Conservation (phyloP, 2,797 vertebrate species). For the Sardinella longiceps region DNA sequence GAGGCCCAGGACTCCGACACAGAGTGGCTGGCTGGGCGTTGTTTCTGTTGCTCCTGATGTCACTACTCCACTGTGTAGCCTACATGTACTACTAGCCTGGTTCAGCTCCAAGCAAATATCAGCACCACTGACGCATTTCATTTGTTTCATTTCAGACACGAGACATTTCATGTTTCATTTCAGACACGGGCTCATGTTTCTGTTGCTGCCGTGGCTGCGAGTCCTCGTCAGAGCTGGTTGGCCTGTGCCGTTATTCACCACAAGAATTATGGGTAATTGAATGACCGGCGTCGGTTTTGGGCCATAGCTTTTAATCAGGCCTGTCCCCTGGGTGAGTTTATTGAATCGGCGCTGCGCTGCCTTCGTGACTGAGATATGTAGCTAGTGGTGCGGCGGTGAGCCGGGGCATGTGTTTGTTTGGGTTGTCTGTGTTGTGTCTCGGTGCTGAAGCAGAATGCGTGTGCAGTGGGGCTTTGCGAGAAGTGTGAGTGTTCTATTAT, state of each 20-base stretch:
- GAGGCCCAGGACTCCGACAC: background rate
- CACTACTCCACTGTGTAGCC: background rate
- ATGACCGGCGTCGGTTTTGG: background rate
- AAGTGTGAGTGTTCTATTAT: background rate
- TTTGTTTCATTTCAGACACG: background rate
- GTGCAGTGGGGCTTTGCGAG: background rate
- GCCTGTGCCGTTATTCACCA: background rate
- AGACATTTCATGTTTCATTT: background rate
- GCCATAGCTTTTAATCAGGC: background rate
- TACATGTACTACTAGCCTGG: background rate
- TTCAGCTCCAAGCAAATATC: background rate
- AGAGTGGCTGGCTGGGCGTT: background rate
- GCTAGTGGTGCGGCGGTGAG: background rate
- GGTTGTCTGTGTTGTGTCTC: background rate
- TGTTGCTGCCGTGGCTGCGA: background rate
- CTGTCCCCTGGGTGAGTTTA: background rate
- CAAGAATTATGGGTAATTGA: background rate
- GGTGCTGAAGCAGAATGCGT: background rate
- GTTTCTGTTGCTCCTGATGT: background rate
- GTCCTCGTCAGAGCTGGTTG: background rate
- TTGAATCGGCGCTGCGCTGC: background rate
- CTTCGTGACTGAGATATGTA: background rate
- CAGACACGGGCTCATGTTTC: background rate
- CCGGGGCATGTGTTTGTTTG: background rate
- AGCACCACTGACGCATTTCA: background rate